Percentiles rank a stretch among this genome's conserved stretches.
Conservation (phyloP, 2,113 vertebrate species). For the Abramis brama region DNA sequence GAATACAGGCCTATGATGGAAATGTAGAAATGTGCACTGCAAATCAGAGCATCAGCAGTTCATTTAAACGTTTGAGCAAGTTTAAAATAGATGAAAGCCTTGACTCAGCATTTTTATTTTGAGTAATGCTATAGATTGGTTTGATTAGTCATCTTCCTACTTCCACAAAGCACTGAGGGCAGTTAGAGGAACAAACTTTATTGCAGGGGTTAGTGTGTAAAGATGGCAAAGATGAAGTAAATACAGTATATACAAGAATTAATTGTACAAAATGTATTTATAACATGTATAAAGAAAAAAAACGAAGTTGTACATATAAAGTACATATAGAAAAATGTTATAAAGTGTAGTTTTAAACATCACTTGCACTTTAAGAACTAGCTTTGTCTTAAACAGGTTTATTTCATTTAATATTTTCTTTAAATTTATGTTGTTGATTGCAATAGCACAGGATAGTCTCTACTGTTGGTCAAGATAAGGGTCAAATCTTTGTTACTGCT, state of each 20-base stretch:
- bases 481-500: background rate
- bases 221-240: background rate
- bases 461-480: background rate
- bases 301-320: slow-evolving; percentile 47
- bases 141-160: background rate
- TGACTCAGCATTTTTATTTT: background rate
- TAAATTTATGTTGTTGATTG: background rate
- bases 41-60: background rate
- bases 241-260: background rate
- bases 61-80: background rate
- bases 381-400: background rate
- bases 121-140: background rate
- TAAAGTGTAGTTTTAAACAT: slow-evolving; percentile 48
- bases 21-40: background rate
- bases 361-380: slow-evolving; percentile 30
- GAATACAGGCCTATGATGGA: background rate
- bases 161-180: slow-evolving; percentile 11
- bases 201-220: background rate
- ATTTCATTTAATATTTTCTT: background rate
- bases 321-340: slow-evolving; percentile 26
- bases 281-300: slow-evolving; percentile 39
- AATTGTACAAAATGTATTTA: slow-evolving; percentile 47
- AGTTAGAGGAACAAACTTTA: background rate
- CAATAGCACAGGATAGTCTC: slow-evolving; percentile 8
- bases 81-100: background rate